These are phyloP conservation scores for Pyrochroa serraticornis DNA, from an alignment of 2,888 invertebrate species.

Conservation along the genomic window DNA sequence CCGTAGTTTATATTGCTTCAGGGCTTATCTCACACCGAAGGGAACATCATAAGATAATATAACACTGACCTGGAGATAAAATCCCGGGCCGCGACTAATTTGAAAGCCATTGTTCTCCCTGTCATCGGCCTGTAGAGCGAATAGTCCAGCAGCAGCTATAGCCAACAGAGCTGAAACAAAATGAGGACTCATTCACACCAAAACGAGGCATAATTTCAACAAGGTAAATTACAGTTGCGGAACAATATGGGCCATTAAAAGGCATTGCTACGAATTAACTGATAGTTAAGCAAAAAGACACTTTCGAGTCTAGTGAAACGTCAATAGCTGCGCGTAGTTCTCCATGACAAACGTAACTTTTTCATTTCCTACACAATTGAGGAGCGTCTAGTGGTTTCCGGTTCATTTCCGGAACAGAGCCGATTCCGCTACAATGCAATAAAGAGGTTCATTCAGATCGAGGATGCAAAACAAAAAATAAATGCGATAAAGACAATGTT, in stretches of 20 bases:
- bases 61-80: constrained; percentile 80
- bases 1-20: constrained; percentile 5
- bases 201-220: neutral
- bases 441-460: too few relatives aligned
- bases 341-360: too few relatives aligned
- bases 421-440: too few relatives aligned
- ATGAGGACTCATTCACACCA: neutral
- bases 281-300: too few relatives aligned
- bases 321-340: too few relatives aligned
- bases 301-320: too few relatives aligned
- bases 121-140: constrained; percentile 86
- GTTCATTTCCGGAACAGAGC: too few relatives aligned
- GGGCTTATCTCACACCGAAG: neutral
- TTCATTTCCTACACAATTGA: too few relatives aligned
- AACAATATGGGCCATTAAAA: neutral
- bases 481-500: too few relatives aligned
- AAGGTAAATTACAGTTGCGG: neutral
- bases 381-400: too few relatives aligned
- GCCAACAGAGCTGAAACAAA: constrained; percentile 75
- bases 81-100: constrained; percentile 80
- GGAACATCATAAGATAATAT: neutral
- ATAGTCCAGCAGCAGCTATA: constrained; percentile 80
- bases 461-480: too few relatives aligned
- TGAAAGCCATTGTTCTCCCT: constrained; percentile 72
- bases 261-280: too few relatives aligned